phyloP scores from a whole-genome alignment of 2,113 vertebrate species.

The Drymodes brunneopygia region DNA sequence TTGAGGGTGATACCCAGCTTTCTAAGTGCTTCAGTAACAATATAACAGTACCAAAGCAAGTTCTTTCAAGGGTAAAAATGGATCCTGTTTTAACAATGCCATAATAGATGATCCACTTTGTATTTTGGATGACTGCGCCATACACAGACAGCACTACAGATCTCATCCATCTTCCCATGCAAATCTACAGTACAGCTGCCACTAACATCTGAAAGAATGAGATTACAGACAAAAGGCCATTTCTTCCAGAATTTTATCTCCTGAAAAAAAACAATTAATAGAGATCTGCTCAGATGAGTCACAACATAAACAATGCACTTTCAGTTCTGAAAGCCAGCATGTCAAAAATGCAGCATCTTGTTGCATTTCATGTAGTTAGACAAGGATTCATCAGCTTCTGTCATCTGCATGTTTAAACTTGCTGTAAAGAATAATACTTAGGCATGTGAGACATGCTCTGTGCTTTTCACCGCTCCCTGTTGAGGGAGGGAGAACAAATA shows the following conservation, averaged over 20 bases:
- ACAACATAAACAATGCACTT: neutral
- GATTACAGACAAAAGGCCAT: neutral
- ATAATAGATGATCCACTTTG: rapidly evolving
- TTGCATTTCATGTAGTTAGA: neutral
- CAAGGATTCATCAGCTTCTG: neutral
- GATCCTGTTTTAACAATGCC: neutral
- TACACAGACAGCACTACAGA: neutral
- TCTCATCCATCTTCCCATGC: neutral
- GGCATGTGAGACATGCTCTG: rapidly evolving
- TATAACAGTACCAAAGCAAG: neutral
- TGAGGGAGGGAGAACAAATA: neutral
- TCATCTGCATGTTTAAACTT: neutral
- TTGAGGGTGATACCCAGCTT: conserved; percentile 68
- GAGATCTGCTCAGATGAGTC: neutral
- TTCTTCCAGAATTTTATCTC: neutral
- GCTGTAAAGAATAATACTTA: neutral
- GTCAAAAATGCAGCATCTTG: neutral
- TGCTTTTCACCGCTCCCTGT: neutral
- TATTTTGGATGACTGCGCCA: neutral
- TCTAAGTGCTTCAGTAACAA: conserved; percentile 32
- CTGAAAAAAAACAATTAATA: neutral
- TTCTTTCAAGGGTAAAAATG: neutral
- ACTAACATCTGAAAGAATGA: neutral
- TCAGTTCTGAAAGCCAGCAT: neutral
- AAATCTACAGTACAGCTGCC: neutral